phyloP scores from a whole-genome alignment of 2,888 invertebrate genomes.

The Melinopterus prodromus region DNA sequence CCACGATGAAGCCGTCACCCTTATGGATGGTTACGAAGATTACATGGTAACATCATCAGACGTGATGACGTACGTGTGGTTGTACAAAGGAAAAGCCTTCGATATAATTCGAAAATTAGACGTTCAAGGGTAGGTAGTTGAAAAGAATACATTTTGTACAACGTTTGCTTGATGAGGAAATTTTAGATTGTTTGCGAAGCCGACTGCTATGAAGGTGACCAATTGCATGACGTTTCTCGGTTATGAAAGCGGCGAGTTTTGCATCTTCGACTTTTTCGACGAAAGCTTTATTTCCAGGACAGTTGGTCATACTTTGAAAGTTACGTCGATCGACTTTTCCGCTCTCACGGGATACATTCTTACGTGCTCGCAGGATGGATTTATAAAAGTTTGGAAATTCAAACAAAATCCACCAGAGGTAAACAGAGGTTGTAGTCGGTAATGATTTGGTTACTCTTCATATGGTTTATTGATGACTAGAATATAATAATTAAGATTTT shows the following conservation, averaged over 20 bases:
- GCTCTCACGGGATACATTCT: conserved; percentile 42
- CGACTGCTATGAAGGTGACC: conserved; percentile 44
- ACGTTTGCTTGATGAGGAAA: neutral
- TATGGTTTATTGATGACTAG: too few relatives aligned
- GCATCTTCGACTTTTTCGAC: conserved; percentile 46
- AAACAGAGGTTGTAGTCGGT: too few relatives aligned
- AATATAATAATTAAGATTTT: too few relatives aligned
- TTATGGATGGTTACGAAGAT: conserved; percentile 45
- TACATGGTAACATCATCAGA: conserved; percentile 46
- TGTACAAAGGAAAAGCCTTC: conserved; percentile 40
- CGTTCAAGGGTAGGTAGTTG: conserved; percentile 42
- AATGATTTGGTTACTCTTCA: too few relatives aligned
- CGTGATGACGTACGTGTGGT: conserved; percentile 46
- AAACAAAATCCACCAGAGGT: conserved; percentile 36
- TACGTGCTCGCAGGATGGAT: conserved; percentile 46
- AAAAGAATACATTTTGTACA: conserved; percentile 10
- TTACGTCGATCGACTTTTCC: conserved; percentile 48
- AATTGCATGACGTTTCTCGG: conserved; percentile 46
- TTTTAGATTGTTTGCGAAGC: conserved; percentile 43
- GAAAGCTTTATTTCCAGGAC: conserved; percentile 40
- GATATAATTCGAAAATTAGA: conserved; percentile 44
- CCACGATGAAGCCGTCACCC: conserved; percentile 43
- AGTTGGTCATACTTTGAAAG: conserved; percentile 46
- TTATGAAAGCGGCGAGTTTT: conserved; percentile 49
- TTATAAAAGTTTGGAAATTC: conserved; percentile 47